Percentiles rank a stretch among this genome's conserved stretches.
phyloP scores from a whole-genome alignment of 2,113 vertebrate genomes.

The Scomber scombrus region DNA sequence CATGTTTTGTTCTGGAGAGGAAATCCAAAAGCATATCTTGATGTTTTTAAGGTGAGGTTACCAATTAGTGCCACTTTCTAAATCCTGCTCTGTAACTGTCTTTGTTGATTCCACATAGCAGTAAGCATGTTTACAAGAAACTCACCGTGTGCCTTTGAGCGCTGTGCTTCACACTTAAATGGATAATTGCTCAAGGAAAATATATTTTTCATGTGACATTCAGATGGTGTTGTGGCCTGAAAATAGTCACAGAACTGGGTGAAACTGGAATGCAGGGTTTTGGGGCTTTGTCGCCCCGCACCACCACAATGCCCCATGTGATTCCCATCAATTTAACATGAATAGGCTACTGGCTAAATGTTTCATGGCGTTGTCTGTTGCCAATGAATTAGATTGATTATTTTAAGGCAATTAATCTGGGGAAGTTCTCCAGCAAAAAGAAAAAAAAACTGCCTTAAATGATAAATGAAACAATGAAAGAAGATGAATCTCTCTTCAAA shows the following conservation, averaged over 20 bases:
- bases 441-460: neutral
- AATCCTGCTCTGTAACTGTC: neutral
- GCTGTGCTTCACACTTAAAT: constrained; percentile 46
- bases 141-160: constrained; percentile 8
- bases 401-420: neutral
- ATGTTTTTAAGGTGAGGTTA: neutral
- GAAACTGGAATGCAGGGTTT: constrained; percentile 49
- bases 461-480: neutral
- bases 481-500: neutral
- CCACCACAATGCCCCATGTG: constrained; percentile 31
- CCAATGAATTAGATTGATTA: neutral
- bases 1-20: neutral
- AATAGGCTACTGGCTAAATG: neutral
- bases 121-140: constrained; percentile 43
- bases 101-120: neutral
- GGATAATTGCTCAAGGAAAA: constrained; percentile 63
- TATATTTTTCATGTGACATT: constrained; percentile 72
- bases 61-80: neutral
- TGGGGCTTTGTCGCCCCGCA: neutral
- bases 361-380: neutral
- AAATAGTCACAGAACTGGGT: constrained; percentile 51
- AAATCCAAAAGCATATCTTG: neutral
- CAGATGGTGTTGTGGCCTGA: constrained; percentile 55
- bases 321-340: constrained; percentile 13
- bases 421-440: neutral